Evolutionary conservation across 2,888 invertebrate genomes (phyloP).

Genomic region (Dicranocentrus wangi): DNA sequence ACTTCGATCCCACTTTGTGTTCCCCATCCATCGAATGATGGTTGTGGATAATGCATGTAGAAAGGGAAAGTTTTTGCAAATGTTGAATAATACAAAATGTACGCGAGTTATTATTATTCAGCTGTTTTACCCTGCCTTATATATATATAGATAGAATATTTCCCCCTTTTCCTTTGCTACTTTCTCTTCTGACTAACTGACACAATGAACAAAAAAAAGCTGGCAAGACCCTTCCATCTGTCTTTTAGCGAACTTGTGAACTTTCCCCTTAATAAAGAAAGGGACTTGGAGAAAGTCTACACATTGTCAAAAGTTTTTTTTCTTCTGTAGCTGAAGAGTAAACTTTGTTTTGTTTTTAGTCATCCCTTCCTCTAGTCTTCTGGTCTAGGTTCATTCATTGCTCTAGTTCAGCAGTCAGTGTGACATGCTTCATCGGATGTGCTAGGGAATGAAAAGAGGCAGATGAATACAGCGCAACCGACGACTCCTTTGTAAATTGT

Average conservation of each 20-base stretch:
- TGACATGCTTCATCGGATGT: conserved; percentile 56
- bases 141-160: no score
- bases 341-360: conserved; percentile 43
- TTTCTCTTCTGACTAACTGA: not conserved
- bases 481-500: conserved; percentile 46
- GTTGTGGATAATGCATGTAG: no score
- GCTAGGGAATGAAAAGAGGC: conserved; percentile 2
- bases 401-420: conserved; percentile 13
- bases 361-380: conserved; percentile 31
- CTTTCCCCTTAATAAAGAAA: conserved; percentile 13
- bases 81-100: no score
- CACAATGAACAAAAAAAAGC: no score
- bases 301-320: conserved; percentile 11
- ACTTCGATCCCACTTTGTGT: no score
- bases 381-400: conserved; percentile 28
- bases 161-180: not conserved
- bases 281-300: not conserved
- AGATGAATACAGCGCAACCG: conserved; percentile 35
- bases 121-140: no score
- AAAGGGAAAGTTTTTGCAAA: no score
- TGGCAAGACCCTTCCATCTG: conserved; percentile 10
- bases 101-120: no score
- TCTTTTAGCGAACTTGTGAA: conserved; percentile 24
- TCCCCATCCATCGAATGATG: no score
- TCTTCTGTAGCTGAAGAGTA: conserved; percentile 8